phyloP scores from a whole-genome alignment of 2,113 vertebrate genomes.

The Cebidichthys violaceus region DNA sequence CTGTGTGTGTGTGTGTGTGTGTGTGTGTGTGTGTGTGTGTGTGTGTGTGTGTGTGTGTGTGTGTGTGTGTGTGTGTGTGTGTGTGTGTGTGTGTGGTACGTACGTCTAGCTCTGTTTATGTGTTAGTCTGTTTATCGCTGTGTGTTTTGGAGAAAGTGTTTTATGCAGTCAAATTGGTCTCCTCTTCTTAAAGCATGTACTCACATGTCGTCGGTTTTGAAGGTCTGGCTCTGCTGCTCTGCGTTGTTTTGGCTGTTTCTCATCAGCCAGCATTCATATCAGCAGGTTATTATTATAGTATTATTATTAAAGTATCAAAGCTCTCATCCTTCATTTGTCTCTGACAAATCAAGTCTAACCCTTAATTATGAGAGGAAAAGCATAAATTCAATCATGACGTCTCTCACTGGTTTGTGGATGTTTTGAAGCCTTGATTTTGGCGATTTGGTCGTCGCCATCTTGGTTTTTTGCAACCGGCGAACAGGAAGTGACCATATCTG shows the following conservation, averaged over 20 bases:
- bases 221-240: conserved; percentile 13
- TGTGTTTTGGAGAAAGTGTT: conserved; percentile 69
- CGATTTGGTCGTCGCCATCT: too few species aligned
- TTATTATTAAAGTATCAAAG: neutral
- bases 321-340: neutral
- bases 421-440: too few species aligned
- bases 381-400: too few species aligned
- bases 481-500: too few species aligned
- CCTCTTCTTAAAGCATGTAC: conserved; percentile 33
- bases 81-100: conserved; percentile 13
- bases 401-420: too few species aligned
- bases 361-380: too few species aligned
- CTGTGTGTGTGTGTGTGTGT: conserved; percentile 27
- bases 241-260: conserved; percentile 19
- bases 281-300: too few species aligned
- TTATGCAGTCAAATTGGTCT: conserved; percentile 54
- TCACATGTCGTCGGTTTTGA: conserved; percentile 46
- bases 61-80: conserved; percentile 32
- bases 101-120: conserved; percentile 31
- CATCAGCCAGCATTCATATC: conserved; percentile 23
- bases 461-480: too few species aligned
- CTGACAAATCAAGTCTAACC: neutral
- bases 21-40: conserved; percentile 27
- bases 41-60: conserved; percentile 16
- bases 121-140: conserved; percentile 63